Base-by-base conservation (phyloP, 1,140 invertebrate genomes). In the Coenobita brevimanus region DNA sequence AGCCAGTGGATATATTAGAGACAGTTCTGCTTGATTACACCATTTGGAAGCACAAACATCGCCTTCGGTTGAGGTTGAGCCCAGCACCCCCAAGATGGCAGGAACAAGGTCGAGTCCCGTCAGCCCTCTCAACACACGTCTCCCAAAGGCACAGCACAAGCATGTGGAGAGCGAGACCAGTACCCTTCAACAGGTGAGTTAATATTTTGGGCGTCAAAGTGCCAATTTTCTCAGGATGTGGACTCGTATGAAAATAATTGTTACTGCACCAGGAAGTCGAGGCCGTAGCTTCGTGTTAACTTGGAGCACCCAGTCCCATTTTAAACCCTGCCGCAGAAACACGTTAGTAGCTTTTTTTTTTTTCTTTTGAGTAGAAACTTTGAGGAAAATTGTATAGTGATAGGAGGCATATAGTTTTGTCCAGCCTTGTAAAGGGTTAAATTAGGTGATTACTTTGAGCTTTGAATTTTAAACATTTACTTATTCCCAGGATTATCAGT, bases 131-230 rank as follows among this genome's bases (percentile, higher is more conserved):
- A 50, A 10, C 73, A 27, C n/a, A 8, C 69, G 75, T 27, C 75
- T 60, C 17, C 46, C 8, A 15, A 87, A 87, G 46, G 75, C 54
- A 33, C 84, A 87, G 60, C 75, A 80, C 1, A 60, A 50, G 75
- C 71, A 50, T 30, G 73, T n/a, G 57, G 71, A 69, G 75, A 60
- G 43, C 54, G n/a, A 36, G 2, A 21, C 81, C 4, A 43, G 76
- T 36, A 71, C 75, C 27, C 3, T 60, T 10, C 84, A 79, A 21
- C 84, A 87, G 71, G 84, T 80, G 78, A 80, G n/a, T 50, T 38
- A n/a, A 8, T 15, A 3, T 27, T 30, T 24, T 57, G 43, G 6
- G 30, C 30, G 10, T 54, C 50, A n/a, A 24, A 27, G 3, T 80
- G 43, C 27, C 24, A 21, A 33, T 41, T 79, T 50, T 6, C 1